phyloP scores from a whole-genome alignment of 2,797 vertebrate genomes.

The Eulemur rubriventer region DNA sequence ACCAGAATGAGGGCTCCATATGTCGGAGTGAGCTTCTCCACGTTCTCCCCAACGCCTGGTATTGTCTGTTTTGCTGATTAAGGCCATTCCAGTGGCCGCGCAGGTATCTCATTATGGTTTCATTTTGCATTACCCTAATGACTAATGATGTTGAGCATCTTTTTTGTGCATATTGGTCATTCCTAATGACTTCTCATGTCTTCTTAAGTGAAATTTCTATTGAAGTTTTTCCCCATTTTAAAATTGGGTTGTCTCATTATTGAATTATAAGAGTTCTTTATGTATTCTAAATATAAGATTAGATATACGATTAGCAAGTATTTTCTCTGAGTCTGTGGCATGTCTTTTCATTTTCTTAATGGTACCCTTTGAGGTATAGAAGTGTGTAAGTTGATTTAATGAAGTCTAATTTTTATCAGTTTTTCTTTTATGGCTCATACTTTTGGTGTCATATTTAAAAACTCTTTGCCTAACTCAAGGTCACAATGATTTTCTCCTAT shows the following conservation, averaged over 20 bases:
- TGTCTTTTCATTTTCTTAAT: not conserved
- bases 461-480: not conserved
- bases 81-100: not conserved
- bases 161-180: not conserved
- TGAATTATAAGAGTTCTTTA: not conserved
- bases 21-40: not conserved
- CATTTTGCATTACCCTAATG: not conserved
- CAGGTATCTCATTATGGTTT: not conserved
- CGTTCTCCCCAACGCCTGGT: not conserved
- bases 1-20: not conserved
- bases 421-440: not conserved
- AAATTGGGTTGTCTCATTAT: not conserved
- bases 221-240: not conserved
- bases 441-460: not conserved
- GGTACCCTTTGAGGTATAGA: not conserved
- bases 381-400: not conserved
- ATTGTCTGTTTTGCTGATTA: not conserved
- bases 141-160: not conserved
- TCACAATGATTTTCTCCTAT: not conserved
- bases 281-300: not conserved
- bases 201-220: not conserved
- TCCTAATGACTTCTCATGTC: not conserved
- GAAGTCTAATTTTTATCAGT: not conserved
- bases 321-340: not conserved
- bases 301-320: not conserved